phyloP scores from a whole-genome alignment of 2,888 invertebrate genomes.

The Galeruca laticollis region DNA sequence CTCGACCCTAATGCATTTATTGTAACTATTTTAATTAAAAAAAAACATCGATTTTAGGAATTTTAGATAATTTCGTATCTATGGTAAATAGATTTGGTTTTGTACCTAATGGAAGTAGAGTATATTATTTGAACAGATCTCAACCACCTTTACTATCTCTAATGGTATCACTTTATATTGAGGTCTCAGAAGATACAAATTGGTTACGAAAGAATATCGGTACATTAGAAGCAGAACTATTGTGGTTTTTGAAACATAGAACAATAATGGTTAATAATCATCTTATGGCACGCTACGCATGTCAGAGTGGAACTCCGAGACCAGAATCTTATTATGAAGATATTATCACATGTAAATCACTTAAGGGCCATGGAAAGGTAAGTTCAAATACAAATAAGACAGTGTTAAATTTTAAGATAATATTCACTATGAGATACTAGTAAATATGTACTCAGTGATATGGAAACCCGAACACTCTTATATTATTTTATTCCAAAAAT shows the following conservation, averaged over 20 bases:
- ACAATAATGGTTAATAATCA: constrained; percentile 68
- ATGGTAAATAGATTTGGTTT: constrained; percentile 77
- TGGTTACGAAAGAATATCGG: constrained; percentile 74
- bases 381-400: not conserved
- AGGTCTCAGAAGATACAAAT: constrained; percentile 74
- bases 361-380: constrained; percentile 22
- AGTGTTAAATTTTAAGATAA: too few relatives aligned
- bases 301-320: constrained; percentile 74
- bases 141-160: constrained; percentile 78
- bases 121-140: constrained; percentile 79
- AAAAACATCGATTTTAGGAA: too few relatives aligned
- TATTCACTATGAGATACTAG: too few relatives aligned
- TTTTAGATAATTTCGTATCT: constrained; percentile 81
- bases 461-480: too few relatives aligned
- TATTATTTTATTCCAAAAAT: too few relatives aligned
- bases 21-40: too few relatives aligned
- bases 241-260: constrained; percentile 75
- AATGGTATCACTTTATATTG: constrained; percentile 79
- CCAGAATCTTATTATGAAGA: constrained; percentile 82
- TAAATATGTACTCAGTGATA: too few relatives aligned
- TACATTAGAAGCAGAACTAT: constrained; percentile 73
- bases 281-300: constrained; percentile 73
- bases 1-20: too few relatives aligned
- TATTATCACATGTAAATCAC: constrained; percentile 64
- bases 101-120: too few relatives aligned